A percentile compares a stretch with the other conserved stretches of the same genome.
Conservation (phyloP, 1,140 invertebrate species). For the Tetramorium parvispinum region DNA sequence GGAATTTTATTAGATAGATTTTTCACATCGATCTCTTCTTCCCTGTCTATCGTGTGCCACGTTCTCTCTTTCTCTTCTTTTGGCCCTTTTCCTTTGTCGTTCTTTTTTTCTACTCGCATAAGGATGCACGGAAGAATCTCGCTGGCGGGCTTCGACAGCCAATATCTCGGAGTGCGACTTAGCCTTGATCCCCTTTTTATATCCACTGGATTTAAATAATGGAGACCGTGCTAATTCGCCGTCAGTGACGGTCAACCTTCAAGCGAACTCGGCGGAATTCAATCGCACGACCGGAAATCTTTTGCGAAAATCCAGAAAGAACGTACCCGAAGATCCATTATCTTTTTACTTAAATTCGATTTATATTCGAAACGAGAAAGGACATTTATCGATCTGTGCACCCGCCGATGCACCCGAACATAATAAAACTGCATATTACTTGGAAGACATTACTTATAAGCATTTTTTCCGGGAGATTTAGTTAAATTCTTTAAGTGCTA, state of each 20-base stretch:
- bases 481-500: not conserved
- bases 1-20: slow-evolving; percentile 80
- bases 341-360: slow-evolving; percentile 44
- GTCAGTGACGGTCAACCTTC: slow-evolving; percentile 64
- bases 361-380: slow-evolving; percentile 16
- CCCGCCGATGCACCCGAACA: not conserved
- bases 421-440: slow-evolving; percentile 2
- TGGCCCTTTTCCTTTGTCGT: not conserved
- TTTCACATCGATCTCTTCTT: slow-evolving; percentile 48
- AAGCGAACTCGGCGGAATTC: slow-evolving; percentile 32
- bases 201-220: slow-evolving; percentile 82
- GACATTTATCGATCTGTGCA: slow-evolving; percentile 3
- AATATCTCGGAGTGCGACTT: slow-evolving; percentile 82
- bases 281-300: slow-evolving; percentile 12
- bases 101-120: slow-evolving; percentile 46
- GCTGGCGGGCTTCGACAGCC: slow-evolving; percentile 76
- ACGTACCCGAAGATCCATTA: slow-evolving; percentile 6
- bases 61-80: slow-evolving; percentile 30
- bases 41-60: slow-evolving; percentile 15
- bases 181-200: slow-evolving; percentile 82
- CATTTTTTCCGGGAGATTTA: not conserved
- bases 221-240: slow-evolving; percentile 77
- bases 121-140: slow-evolving; percentile 57
- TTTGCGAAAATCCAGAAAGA: slow-evolving; percentile 9
- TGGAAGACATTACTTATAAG: not conserved